Evolutionary conservation across 2,888 invertebrate species (phyloP).

Genomic region (Perizoma flavofasciatum): DNA sequence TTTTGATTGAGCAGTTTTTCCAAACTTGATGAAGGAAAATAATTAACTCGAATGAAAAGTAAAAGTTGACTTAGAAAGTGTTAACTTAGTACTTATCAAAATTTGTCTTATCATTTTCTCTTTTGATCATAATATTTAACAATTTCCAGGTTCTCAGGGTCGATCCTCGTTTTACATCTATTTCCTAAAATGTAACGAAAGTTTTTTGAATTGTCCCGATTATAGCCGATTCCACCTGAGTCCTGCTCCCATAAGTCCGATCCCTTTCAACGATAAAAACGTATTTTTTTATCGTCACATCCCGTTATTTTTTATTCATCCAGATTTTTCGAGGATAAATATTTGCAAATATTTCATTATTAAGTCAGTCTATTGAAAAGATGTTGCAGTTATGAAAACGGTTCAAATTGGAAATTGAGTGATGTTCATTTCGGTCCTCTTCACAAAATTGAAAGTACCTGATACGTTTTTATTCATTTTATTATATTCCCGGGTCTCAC

Average conservation of each 20-base stretch:
- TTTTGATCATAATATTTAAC: slow-evolving; percentile 17
- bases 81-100: not conserved
- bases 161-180: slow-evolving; percentile 35
- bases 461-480: no score
- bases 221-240: slow-evolving; percentile 52
- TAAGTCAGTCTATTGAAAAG: slow-evolving; percentile 64
- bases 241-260: slow-evolving; percentile 68
- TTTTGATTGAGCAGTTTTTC: no score
- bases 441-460: not conserved
- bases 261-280: slow-evolving; percentile 73
- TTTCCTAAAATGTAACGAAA: slow-evolving; percentile 35
- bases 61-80: not conserved
- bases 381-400: slow-evolving; percentile 61
- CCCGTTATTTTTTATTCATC: slow-evolving; percentile 69
- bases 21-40: no score
- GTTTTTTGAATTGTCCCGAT: slow-evolving; percentile 48
- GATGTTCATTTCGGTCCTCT: slow-evolving; percentile 45
- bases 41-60: no score
- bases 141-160: no score
- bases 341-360: slow-evolving; percentile 72
- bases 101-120: not conserved
- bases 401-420: slow-evolving; percentile 62
- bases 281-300: slow-evolving; percentile 77
- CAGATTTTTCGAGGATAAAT: slow-evolving; percentile 60
- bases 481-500: no score